Percentiles rank a stretch among this genome's conserved stretches.
Conservation (phyloP, 2,797 vertebrate species). For the Huso huso region DNA sequence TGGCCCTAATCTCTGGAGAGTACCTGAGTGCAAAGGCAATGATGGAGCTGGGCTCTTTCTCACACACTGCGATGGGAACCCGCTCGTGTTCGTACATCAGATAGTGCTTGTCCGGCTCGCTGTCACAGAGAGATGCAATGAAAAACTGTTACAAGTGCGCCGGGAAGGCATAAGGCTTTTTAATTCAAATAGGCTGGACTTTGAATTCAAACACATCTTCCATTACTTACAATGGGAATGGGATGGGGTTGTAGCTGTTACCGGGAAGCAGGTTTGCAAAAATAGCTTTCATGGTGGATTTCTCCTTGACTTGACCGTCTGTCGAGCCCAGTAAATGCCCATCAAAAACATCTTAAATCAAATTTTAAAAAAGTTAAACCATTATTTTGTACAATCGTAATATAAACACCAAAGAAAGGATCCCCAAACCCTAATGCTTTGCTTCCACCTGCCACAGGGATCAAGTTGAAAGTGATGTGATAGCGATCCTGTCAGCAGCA, state of each 20-base stretch:
- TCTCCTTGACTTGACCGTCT: slow-evolving; percentile 96
- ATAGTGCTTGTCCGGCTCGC: slow-evolving; percentile 96
- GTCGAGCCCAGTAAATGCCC: slow-evolving; percentile 82
- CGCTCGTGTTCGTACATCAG: slow-evolving; percentile 95
- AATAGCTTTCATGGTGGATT: slow-evolving; percentile 98
- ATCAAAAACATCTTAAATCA: slow-evolving; percentile 81
- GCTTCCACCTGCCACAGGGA: too few relatives aligned
- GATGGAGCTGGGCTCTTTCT: slow-evolving; percentile 95
- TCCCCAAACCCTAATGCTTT: too few relatives aligned
- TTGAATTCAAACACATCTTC: too few relatives aligned
- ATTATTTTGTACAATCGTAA: too few relatives aligned
- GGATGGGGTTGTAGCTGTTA: slow-evolving; percentile 91
- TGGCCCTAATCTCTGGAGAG: not conserved
- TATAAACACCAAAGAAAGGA: too few relatives aligned
- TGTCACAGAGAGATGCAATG: slow-evolving; percentile 36
- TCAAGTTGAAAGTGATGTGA: too few relatives aligned
- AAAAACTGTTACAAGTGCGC: slow-evolving; percentile 15
- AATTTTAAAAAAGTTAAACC: too few relatives aligned
- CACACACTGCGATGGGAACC: slow-evolving; percentile 92
- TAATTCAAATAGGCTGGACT: slow-evolving; percentile 18
- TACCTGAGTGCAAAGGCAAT: slow-evolving; percentile 98
- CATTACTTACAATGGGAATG: slow-evolving; percentile 87
- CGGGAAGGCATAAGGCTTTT: slow-evolving; percentile 22
- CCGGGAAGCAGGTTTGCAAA: slow-evolving; percentile 93
- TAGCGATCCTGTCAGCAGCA: too few relatives aligned